Evolutionary conservation across 1,140 invertebrate genomes (phyloP), one percentile per base, ranked within the genome.

Genomic region (Macrocentrus cingulum): DNA sequence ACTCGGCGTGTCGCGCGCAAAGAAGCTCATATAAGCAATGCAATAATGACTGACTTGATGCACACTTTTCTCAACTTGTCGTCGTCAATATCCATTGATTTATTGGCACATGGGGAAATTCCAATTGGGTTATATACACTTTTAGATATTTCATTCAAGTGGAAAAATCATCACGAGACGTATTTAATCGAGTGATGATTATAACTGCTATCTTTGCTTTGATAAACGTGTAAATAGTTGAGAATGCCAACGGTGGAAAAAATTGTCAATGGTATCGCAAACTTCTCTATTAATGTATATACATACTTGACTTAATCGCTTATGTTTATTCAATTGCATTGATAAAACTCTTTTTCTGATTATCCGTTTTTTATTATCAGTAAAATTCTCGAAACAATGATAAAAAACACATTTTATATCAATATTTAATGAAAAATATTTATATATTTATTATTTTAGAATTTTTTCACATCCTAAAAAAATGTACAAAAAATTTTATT

Each of bases 21-120:
- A n/a, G n/a, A n/a, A n/a, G n/a, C n/a, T n/a, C 67, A 74, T 74
- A 72, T 74, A 71, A 75, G 71, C 74, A 72, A 74, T 67, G 50
- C 66, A 67, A 71, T 76, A 76, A 75, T 75, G 72, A 75, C 72
- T 66, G 63, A 68, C 62, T 59, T 74, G 66, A 61, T 45, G 61
- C 65, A 66, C 65, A 72, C 60, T 75, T 73, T 75, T 71, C 70
- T 72, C 65, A 52, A 67, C 60, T 34, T 69, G 60, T 68, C 64
- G 59, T 61, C 63, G 55, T 36, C 44, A 56, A 54, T 16, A 44
- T 19, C 2, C 11, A 19, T 19, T 45, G 42, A 45, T 45, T 45
- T 45, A 45, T 45, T 45, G 25, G 9, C 25, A 9, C n/a, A n/a
- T 9, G 25, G 25, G 68, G 64, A 71, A 71, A 70, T 74, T 65